Evolutionary conservation across 2,113 vertebrate species (phyloP), one percentile per base, ranked within the genome.

Genomic region (Pipra filicauda): DNA sequence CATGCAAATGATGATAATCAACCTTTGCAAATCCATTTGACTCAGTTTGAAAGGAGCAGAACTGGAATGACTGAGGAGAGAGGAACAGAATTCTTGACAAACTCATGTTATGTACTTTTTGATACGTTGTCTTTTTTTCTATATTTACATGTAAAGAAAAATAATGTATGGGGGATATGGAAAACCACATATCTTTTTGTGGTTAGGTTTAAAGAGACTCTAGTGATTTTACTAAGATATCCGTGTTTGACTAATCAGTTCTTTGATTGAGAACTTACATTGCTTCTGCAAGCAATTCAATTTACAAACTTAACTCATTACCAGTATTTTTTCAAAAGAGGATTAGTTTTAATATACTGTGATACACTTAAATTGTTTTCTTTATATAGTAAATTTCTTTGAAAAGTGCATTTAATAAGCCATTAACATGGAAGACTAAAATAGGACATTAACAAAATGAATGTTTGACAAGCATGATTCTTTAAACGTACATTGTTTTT

Each of bases 11-110:
- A 96, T 96, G 91, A 39, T 96, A 96, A 96, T 96, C 88, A 94
- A 46, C 85, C 94, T 93, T 97, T 91, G 78, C 92, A 94, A 97
- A 98, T 97, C 89, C 79, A 81, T 97, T 97, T 94, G 97, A 97
- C 96, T 98, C 92, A 85, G 97, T 98, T 86, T 92, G 72, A 93
- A 87, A 97, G 96, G 93, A 92, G 57, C 64, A 93, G 57, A 93
- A 95, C 84, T 96, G 92, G 88, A 96, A 91, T 98, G 97, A 97
- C 46, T 97, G 96, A 96, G 84, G 78, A 96, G 93, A 70, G 89
- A 96, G 95, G 95, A 97, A 76, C 65, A 15, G 73, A 62, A 71
- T 89, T 69, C 54, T 89, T 83, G 85, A 72, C 18, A 88, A 64
- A 80, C 51, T 65, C 17, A 14, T 9, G 30, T 78, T 61, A 37